These are phyloP conservation scores for Oscheius sp. DNA, from an alignment of 2,888 invertebrate genomes.

Conservation along the genomic window DNA sequence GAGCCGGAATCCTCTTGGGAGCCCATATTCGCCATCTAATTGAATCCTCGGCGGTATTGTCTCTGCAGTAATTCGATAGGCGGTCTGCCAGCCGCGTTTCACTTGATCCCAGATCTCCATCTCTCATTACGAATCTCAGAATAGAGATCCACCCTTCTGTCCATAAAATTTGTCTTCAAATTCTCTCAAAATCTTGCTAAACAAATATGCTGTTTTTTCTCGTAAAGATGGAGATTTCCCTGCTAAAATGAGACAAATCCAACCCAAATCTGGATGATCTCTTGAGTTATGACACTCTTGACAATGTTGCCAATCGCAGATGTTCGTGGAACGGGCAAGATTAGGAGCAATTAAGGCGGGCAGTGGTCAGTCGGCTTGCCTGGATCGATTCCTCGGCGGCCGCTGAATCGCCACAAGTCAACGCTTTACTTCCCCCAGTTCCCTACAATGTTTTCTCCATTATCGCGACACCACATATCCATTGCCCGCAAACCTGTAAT, in stretches of 20 bases:
- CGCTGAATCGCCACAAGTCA: slow-evolving; percentile 30
- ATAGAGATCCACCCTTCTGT: neutral
- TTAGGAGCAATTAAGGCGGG: slow-evolving; percentile 30
- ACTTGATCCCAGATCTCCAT: slow-evolving; percentile 28
- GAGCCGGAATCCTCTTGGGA: slow-evolving; percentile 26
- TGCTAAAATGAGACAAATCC: neutral
- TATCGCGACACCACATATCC: slow-evolving; percentile 7
- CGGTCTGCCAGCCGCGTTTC: slow-evolving; percentile 30
- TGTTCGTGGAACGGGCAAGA: slow-evolving; percentile 26
- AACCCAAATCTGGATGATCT: neutral
- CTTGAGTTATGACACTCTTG: neutral
- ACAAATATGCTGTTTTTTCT: neutral
- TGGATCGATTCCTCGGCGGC: slow-evolving; percentile 27
- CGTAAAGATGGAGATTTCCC: neutral
- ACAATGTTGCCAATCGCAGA: slow-evolving; percentile 18
- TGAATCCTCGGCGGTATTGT: slow-evolving; percentile 30
- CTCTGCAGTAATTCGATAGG: slow-evolving; percentile 29
- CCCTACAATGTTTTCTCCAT: slow-evolving; percentile 26
- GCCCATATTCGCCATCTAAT: slow-evolving; percentile 28
- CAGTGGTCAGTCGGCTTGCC: slow-evolving; percentile 22
- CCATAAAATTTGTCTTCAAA: neutral
- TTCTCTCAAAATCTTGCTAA: neutral
- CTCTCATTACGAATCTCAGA: slow-evolving; percentile 25
- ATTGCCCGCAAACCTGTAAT: slow-evolving; percentile 12
- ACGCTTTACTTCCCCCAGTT: slow-evolving; percentile 31